Percentiles rank a stretch among this genome's conserved stretches.
These are phyloP conservation scores for Platichthys flesus DNA, from an alignment of 2,113 vertebrate species.

Conservation along the genomic window DNA sequence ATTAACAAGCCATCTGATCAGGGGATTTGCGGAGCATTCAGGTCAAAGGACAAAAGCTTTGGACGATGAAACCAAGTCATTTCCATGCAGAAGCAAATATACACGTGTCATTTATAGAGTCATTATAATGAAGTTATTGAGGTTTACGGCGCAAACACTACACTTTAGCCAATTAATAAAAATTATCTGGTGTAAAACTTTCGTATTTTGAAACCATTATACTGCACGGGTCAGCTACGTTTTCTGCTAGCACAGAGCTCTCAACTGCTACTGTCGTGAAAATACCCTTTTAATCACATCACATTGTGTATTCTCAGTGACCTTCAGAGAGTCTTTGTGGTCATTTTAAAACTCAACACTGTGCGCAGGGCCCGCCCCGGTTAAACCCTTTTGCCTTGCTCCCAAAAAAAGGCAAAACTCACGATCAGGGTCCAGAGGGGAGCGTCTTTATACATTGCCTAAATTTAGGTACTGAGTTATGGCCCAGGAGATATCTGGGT, in stretches of 20 bases:
- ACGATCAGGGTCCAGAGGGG: constrained; percentile 43
- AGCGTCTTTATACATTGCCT: constrained; percentile 81
- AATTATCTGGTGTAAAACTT: constrained; percentile 8
- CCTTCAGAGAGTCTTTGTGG: constrained; percentile 66
- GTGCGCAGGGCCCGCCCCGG: constrained; percentile 54
- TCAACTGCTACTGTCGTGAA: constrained; percentile 28
- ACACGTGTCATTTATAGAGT: constrained; percentile 16
- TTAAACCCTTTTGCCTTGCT: constrained; percentile 62
- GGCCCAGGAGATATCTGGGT: constrained; percentile 77
- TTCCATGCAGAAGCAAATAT: neutral
- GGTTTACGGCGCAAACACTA: constrained; percentile 9
- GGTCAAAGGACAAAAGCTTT: constrained; percentile 29
- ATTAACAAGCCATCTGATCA: constrained; percentile 89
- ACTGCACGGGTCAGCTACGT: constrained; percentile 9
- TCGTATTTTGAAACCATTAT: constrained; percentile 23
- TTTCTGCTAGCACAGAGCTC: constrained; percentile 29
- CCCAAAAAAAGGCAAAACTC: constrained; percentile 81
- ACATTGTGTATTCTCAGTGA: constrained; percentile 65
- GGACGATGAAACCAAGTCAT: constrained; percentile 23
- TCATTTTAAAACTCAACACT: constrained; percentile 71
- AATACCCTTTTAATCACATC: constrained; percentile 66
- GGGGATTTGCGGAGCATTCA: constrained; percentile 46
- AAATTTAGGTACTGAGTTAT: constrained; percentile 86
- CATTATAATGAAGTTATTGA: constrained; percentile 15
- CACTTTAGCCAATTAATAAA: constrained; percentile 11